phyloP scores from a whole-genome alignment of 2,797 vertebrate genomes.

The Iguana delicatissima region DNA sequence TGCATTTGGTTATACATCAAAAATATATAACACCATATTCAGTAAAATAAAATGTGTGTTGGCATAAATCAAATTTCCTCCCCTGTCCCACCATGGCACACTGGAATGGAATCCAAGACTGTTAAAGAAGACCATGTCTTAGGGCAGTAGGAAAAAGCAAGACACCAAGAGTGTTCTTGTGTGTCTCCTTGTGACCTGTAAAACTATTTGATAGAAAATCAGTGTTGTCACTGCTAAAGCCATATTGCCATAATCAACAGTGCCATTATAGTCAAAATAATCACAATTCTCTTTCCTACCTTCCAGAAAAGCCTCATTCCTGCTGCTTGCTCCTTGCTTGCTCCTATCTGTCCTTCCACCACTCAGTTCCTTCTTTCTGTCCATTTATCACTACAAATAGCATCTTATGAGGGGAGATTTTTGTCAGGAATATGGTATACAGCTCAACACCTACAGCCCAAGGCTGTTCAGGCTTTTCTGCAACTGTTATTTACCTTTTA shows the following conservation, averaged over 20 bases:
- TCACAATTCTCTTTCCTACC: not conserved
- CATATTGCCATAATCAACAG: not conserved
- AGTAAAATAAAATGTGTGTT: slow-evolving; percentile 67
- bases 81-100: slow-evolving; percentile 39
- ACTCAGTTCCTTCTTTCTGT: too few species aligned
- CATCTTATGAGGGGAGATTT: too few species aligned
- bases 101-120: slow-evolving; percentile 29
- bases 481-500: too few species aligned
- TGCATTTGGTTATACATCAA: slow-evolving; percentile 65
- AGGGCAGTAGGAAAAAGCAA: not conserved
- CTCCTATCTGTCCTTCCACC: not conserved
- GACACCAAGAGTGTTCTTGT: not conserved
- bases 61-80: slow-evolving; percentile 67
- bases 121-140: not conserved
- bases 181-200: too few species aligned
- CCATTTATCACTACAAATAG: too few species aligned
- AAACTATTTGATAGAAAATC: too few species aligned
- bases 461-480: too few species aligned
- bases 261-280: not conserved
- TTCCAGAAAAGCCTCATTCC: not conserved
- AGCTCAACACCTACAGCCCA: too few species aligned
- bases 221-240: too few species aligned
- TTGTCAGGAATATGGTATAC: too few species aligned
- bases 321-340: not conserved
- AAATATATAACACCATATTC: slow-evolving; percentile 71